phyloP scores from a whole-genome alignment of 2,888 invertebrate species.

The Chrysolina americana region DNA sequence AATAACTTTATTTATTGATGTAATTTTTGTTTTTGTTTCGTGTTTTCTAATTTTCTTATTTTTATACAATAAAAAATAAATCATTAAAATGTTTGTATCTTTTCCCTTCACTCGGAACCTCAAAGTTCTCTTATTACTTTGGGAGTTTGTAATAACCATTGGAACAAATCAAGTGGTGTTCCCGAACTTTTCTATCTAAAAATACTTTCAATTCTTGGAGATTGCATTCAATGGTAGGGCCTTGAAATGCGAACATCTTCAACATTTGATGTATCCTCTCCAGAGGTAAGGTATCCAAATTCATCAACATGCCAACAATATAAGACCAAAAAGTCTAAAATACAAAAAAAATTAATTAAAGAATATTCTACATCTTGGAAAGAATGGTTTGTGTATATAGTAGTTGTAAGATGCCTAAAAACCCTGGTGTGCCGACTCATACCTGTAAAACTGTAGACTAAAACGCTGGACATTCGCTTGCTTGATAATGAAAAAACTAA shows the following conservation, averaged over 20 bases:
- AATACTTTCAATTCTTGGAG: conserved; percentile 90
- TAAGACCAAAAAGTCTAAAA: conserved; percentile 92
- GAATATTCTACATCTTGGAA: neutral
- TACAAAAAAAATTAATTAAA: conserved; percentile 48
- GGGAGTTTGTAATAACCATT: conserved; percentile 92
- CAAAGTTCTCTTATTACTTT: conserved; percentile 69
- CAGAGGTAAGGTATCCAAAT: conserved; percentile 90
- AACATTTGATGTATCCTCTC: conserved; percentile 97
- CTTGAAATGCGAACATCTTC: conserved; percentile 96
- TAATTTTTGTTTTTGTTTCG: no score
- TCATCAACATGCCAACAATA: conserved; percentile 96
- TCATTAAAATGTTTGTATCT: neutral
- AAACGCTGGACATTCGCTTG: no score
- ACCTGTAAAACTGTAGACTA: no score
- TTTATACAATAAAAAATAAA: conserved; percentile 15
- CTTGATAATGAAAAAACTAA: no score
- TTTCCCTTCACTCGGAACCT: neutral
- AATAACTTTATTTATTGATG: neutral
- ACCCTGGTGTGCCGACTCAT: no score
- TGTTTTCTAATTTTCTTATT: no score
- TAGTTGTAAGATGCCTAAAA: no score
- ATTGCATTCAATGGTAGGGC: conserved; percentile 89
- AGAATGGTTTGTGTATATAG: no score
- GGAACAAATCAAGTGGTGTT: conserved; percentile 87
- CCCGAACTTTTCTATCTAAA: conserved; percentile 92